Base-by-base conservation (phyloP, 2,113 vertebrate species). In the Cyanistes caeruleus region DNA sequence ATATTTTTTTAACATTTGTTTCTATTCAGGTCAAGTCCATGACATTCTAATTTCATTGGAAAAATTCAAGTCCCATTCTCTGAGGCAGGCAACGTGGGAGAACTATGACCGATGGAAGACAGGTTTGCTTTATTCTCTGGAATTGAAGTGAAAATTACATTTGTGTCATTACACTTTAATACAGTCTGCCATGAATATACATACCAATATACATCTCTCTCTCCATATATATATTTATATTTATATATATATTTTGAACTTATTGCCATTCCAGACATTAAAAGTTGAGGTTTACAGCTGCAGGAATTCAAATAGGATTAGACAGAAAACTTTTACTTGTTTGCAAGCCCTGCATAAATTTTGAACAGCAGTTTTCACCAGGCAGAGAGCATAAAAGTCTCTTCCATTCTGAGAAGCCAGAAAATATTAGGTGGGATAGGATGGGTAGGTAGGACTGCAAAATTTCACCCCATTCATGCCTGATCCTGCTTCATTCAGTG, bases 11-110 rank as follows among this genome's bases (percentile, higher is more conserved):
- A 44, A 78, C 63, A 68, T 90, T 91, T 92, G 5, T 65, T 97
- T 96, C 94, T 65, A 84, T 92, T 97, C 88, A 93, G 84, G 94
- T 95, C 49, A 95, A 97, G 77, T 43, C 84, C 75, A 82, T 72
- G 44, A 95, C 83, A 90, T 95, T 92, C 75, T 93, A 95, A 96
- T 94, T 95, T 95, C 90, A 95, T 92, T 95, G 92, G 85, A 95
- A 97, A 55, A 94, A 94, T 84, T 95, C 59, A 72, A 73, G 82
- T 95, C 52, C 91, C 87, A 67, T 76, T 94, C 81, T 95, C 24
- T 80, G 84, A 97, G 78, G 58, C 89, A 97, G 90, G 62, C 16
- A 52, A 17, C 8, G 31, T 44, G 28, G 48, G 37, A 86, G 60
- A 90, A 81, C 44, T 18, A 43, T 31, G 80, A 87, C 75, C 19